Evolutionary conservation across 1,140 invertebrate genomes (phyloP), one percentile per base, ranked within the genome.

Genomic region (Magallana angulata): DNA sequence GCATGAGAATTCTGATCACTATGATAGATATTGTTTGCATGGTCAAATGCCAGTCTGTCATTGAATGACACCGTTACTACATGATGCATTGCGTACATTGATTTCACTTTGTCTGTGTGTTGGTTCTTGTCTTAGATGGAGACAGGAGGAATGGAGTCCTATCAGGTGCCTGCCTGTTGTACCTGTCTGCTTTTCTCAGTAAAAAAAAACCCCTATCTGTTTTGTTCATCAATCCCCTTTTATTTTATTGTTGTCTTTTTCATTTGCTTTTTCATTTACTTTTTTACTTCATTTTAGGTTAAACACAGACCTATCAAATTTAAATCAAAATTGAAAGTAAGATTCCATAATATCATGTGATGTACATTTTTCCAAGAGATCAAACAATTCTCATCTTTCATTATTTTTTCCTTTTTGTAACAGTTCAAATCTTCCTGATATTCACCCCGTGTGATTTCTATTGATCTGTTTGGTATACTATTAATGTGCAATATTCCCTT

Each of bases 51-150:
- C 60, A 48, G 36, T 48, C 36, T 48, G 5, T 48, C 36, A 4
- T 48, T 48, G 36, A 48, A 48, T 48, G 36, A 48, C 36, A 48
- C 36, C 36, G 5, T 48, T 48, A 48, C 36, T 48, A 48, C 36
- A 48, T 48, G 5, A 48, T 48, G 36, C 36, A 48, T 48, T 48
- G 36, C 36, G 36, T 48, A 48, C 36, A 48, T 48, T 48, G 59
- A 84, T 62, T 9, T 82, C 18, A 18, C 57, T 82, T 60, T 16
- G 9, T 62, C 9, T 80, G 68, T 86, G 48, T 85, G 14, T 85
- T 82, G 48, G 81, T 82, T 82, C 57, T 30, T 80, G 57, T 80
- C 56, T 11, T 62, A 87, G 85, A 60, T 87, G 85, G 85, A 87
- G 24, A 16, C 76, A 7, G 80, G 76, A 48, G 85, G 82, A 9